Base-by-base conservation (phyloP, 1,140 invertebrate species). In the Cotesia vestalis region DNA sequence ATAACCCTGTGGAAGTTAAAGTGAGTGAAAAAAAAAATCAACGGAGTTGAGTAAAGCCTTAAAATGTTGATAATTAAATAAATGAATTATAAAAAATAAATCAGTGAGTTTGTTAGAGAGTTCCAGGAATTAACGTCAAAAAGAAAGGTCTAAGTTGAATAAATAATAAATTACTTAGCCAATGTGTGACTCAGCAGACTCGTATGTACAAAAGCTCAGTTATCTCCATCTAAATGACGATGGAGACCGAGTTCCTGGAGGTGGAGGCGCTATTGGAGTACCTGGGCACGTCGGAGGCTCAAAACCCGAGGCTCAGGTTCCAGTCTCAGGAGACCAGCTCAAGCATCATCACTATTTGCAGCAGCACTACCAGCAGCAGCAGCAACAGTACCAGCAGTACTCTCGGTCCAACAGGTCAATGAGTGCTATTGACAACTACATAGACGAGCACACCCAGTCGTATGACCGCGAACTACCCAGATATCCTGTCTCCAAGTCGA, bases 401-500 rank as follows among this genome's bases (percentile, higher is more conserved):
- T n/a, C 61, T n/a, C 35, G 72, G 27, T 35, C 53, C 63, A 79
- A 80, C 53, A 81, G 82, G 61, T 73, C 84, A 6, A 69, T 89
- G 3, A 87, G 88, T 59, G 87, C 88, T n/a, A 88, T 88, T 11
- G 89, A 90, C 73, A 89, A 87, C 77, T 89, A 90, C 72, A 81
- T 87, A 8, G 84, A 86, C 27, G 82, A 87, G 9, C 83, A 84
- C 3, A 72, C 91, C 75, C 90, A 91, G 71, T 81, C 91, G 12
- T 91, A 91, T 70, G 91, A 92, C 73, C 87, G 91, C 55, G 88
- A 88, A 35, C 90, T 27, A 27, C 27, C 89, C 73, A 87, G 92
- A 34, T 91, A 94, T 77, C 91, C 92, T 36, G 90, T 92, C 20
- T 92, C 92, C 1, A 93, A 93, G 78, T 94, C 92, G 82, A 91